Base-by-base conservation (phyloP, 1,140 invertebrate genomes). In the Hirudo medicinalis region DNA sequence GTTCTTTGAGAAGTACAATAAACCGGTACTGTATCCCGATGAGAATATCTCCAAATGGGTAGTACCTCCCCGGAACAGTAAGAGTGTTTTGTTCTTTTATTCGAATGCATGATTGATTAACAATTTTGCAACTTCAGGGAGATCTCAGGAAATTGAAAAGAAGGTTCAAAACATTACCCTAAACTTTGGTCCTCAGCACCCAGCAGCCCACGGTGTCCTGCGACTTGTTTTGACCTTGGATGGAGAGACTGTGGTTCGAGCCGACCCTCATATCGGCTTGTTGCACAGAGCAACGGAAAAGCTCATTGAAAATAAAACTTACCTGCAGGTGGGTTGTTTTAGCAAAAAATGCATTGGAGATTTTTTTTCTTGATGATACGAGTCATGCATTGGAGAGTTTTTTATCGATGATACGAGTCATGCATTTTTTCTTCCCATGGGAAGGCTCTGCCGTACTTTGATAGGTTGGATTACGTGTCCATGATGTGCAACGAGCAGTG, bases 401-500 rank as follows among this genome's bases (percentile, higher is more conserved):
- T n/a, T n/a, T n/a, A n/a, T n/a, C n/a, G 43, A 49, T 49, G 43
- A 49, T 49, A 17, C 11, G 15, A 49, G 15, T 49, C 11, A 49
- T 5, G 1, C 43, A 13, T 49, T 11, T 49, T 49, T 49, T 15
- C 15, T 49, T 49, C 15, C 43, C 15, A 15, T 49, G 43, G 43
- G 43, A 49, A 98, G 84, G 94, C 94, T 1, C 82, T 99, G 71
- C 96, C 96, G 0, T 99, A 98, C 81, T 97, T 98, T 80, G 95
- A 98, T 84, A 87, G 96, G 2, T 84, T 99, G n/a, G 96, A 99
- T 82, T 99, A 99, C 79, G 94, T 97, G 0, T 97, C 94, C 0
- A 98, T 98, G 94, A 98, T 99, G 95, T 92, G 90, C 83, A 98
- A 98, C 82, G 96, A 99, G 81, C 94, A 98, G 78, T 92, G 91